Percentiles rank a stretch among this genome's conserved stretches.
These are phyloP conservation scores for Chalcis sispes DNA, from an alignment of 2,888 invertebrate genomes.

Conservation along the genomic window DNA sequence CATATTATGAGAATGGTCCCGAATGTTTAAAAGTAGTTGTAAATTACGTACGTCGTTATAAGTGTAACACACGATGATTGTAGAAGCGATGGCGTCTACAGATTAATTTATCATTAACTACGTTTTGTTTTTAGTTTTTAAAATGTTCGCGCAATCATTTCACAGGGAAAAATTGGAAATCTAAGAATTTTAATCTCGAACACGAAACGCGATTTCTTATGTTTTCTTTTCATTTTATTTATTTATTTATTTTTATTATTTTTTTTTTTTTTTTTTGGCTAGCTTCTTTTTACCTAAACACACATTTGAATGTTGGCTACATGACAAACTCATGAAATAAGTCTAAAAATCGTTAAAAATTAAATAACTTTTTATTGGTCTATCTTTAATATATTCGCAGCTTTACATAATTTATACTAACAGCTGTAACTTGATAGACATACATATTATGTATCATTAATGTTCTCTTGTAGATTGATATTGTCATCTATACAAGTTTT, in stretches of 20 bases:
- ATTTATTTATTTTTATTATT: neutral
- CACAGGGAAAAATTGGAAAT: conserved; percentile 30
- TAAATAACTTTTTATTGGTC: conserved; percentile 20
- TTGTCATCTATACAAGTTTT: conserved; percentile 59
- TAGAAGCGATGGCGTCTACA: conserved; percentile 46
- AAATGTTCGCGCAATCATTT: conserved; percentile 28
- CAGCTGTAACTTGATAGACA: conserved; percentile 1
- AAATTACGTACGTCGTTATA: conserved; percentile 58
- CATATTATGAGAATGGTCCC: conserved; percentile 72
- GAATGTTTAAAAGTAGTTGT: conserved; percentile 70
- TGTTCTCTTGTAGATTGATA: conserved; percentile 12
- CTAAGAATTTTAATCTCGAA: conserved; percentile 52
- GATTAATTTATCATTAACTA: conserved; percentile 18
- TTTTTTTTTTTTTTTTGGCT: conserved; percentile 6
- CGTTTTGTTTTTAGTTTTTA: conserved; percentile 36
- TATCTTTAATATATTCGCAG: neutral
- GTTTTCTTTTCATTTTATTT: conserved; percentile 9
- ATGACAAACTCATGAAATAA: conserved; percentile 8
- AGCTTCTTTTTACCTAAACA: conserved; percentile 3
- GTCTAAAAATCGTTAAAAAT: conserved; percentile 35
- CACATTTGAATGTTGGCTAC: too few relatives aligned
- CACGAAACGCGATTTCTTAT: conserved; percentile 49
- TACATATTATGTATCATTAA: conserved; percentile 6
- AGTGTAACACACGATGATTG: conserved; percentile 48
- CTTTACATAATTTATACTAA: conserved; percentile 26